phyloP scores from a whole-genome alignment of 2,888 invertebrate species.

The Agrochola litura region DNA sequence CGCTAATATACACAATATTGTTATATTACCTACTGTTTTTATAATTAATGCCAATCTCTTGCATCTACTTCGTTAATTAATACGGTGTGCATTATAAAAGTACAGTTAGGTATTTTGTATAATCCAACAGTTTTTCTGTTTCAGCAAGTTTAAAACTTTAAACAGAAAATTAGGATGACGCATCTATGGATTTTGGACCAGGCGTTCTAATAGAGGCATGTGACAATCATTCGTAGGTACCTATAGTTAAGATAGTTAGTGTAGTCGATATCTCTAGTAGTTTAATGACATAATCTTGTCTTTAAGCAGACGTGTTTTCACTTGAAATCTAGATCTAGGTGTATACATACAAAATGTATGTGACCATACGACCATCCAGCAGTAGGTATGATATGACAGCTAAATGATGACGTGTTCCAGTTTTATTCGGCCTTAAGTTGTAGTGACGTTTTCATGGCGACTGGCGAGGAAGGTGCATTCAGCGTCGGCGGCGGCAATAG shows the following conservation, averaged over 20 bases:
- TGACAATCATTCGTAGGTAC: too few species aligned
- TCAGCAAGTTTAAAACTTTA: conserved; percentile 26
- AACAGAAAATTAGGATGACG: conserved; percentile 1
- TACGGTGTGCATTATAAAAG: conserved; percentile 52
- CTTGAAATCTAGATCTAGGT: neutral
- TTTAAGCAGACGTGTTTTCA: neutral
- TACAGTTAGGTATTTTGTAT: conserved; percentile 44
- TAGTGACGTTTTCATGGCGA: conserved; percentile 62
- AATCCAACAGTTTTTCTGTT: conserved; percentile 26
- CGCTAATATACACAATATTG: conserved; percentile 61
- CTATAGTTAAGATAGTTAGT: neutral
- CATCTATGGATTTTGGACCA: neutral
- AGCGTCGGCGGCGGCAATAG: conserved; percentile 80
- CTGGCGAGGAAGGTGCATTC: conserved; percentile 77
- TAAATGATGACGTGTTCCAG: conserved; percentile 51
- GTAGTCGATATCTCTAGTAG: neutral
- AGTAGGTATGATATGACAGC: conserved; percentile 21
- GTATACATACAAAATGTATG: neutral
- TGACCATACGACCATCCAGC: neutral
- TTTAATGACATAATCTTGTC: neutral
- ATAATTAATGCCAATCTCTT: conserved; percentile 61
- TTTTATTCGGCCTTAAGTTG: conserved; percentile 58
- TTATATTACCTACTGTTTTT: conserved; percentile 46
- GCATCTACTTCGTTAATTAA: conserved; percentile 57
- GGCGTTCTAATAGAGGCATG: neutral